These are phyloP conservation scores for Camponotus floridanus DNA, from an alignment of 1,140 invertebrate species.

Conservation along the genomic window DNA sequence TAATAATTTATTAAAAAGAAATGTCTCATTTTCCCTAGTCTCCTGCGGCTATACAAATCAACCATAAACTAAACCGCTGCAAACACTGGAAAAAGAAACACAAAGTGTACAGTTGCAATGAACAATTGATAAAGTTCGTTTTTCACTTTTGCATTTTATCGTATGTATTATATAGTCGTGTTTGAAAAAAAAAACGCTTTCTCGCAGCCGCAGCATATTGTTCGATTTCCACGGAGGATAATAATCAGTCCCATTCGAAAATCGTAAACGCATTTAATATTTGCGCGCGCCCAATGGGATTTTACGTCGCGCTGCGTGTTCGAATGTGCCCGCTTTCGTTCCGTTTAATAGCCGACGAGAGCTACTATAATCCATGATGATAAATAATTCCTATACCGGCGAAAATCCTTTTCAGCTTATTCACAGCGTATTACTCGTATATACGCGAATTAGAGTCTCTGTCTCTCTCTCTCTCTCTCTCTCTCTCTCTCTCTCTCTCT, in stretches of 20 bases:
- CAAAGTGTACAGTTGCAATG: no score
- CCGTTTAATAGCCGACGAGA: conserved; percentile 73
- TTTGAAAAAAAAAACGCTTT: background rate
- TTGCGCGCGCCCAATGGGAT: conserved; percentile 56
- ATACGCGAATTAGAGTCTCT: conserved; percentile 65
- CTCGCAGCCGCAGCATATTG: background rate
- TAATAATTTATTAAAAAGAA: conserved; percentile 11
- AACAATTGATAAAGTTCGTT: background rate
- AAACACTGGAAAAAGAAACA: no score
- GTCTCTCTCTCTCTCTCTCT: conserved; percentile 33
- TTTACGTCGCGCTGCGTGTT: conserved; percentile 62
- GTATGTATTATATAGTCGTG: background rate
- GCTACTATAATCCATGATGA: conserved; percentile 74
- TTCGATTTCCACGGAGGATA: conserved; percentile 24
- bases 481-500: conserved; percentile 33
- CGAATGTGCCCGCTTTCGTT: conserved; percentile 69
- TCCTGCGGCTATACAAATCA: background rate
- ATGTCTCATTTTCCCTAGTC: background rate
- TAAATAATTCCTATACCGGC: conserved; percentile 74
- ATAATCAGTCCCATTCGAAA: conserved; percentile 66
- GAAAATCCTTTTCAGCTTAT: conserved; percentile 77
- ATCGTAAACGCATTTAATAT: conserved; percentile 69
- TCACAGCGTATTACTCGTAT: conserved; percentile 49
- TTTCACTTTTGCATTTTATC: background rate
- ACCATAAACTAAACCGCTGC: background rate